Evolutionary conservation across 1,140 invertebrate genomes (phyloP).

Genomic region (Nasonia vitripennis): DNA sequence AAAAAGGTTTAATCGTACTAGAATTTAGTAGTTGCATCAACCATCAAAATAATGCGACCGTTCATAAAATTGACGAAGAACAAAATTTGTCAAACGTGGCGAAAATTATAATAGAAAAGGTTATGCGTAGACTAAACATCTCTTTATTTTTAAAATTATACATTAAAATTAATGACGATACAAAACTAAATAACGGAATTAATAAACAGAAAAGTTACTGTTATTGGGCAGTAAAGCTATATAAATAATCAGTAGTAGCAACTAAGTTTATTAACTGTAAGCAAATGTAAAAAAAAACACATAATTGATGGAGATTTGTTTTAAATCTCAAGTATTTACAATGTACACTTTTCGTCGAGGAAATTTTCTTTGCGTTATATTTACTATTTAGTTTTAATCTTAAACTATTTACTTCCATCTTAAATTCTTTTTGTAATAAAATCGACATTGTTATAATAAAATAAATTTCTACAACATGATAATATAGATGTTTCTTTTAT

Average conservation of each 20-base stretch:
- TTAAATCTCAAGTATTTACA: not conserved
- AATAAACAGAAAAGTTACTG: not conserved
- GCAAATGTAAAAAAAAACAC: not conserved
- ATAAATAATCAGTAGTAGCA: too few species aligned
- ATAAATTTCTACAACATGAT: constrained; percentile 38
- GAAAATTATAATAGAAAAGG: not conserved
- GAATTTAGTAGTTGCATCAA: too few species aligned
- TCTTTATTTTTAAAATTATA: not conserved
- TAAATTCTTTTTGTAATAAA: constrained; percentile 44
- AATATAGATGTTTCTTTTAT: constrained; percentile 54
- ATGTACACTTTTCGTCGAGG: not conserved
- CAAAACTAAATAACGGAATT: not conserved
- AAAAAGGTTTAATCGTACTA: too few species aligned
- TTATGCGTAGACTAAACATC: not conserved
- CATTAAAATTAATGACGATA: not conserved
- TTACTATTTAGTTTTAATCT: not conserved
- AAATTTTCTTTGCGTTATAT: not conserved
- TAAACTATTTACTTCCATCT: not conserved
- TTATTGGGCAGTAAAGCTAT: not conserved
- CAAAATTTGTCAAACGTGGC: too few species aligned
- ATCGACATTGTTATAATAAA: constrained; percentile 30
- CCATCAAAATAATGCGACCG: too few species aligned
- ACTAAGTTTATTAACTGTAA: not conserved
- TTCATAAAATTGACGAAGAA: too few species aligned
- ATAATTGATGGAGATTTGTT: not conserved